Base-by-base conservation (phyloP, 2,113 vertebrate species). In the Morphnarchus princeps region DNA sequence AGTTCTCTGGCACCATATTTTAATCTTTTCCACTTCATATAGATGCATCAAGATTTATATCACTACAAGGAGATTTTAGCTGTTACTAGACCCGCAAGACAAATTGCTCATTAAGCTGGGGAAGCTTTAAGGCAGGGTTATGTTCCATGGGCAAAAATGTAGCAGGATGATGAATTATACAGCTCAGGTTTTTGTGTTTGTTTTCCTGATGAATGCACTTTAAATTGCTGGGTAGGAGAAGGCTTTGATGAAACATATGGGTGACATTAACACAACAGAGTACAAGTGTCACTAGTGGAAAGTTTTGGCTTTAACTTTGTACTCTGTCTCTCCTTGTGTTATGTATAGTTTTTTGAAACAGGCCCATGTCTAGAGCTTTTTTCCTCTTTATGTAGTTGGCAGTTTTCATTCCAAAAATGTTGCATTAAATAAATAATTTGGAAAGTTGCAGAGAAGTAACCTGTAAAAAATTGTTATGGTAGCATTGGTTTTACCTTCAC, bases 61-160 rank as follows among this genome's bases (percentile, higher is more conserved):
- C 24, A 40, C 72, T 45, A 38, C 47, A 52, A 59, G 29, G 59
- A 87, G 59, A 82, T 81, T 74, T 91, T 54, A 89, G 59, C 52
- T 79, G n/a, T 76, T 92, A 71, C 18, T 59, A 87, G 86, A 83
- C 28, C 26, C 21, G 42, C 16, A 74, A 95, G 92, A 89, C 42
- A 96, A 90, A 79, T 70, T 82, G 31, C 42, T 95, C 28, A 34
- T 96, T 93, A 95, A 76, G 40, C 13, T 90, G 45, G 25, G 70
- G 36, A 93, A 84, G 69, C 18, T 82, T 71, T 91, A 82, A 92
- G 77, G 47, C 38, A 84, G 49, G 88, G 45, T 81, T 92, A 43
- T 26, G 29, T 94, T 96, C 52, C 57, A 42, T 2, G 21, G 57
- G 52, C 63, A 95, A 95, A 95, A 89, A 49, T 32, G 9, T 40